Evolutionary conservation across 1,140 invertebrate genomes (phyloP).

Genomic region (roundworm (Caenorhabditis elegans)): DNA sequence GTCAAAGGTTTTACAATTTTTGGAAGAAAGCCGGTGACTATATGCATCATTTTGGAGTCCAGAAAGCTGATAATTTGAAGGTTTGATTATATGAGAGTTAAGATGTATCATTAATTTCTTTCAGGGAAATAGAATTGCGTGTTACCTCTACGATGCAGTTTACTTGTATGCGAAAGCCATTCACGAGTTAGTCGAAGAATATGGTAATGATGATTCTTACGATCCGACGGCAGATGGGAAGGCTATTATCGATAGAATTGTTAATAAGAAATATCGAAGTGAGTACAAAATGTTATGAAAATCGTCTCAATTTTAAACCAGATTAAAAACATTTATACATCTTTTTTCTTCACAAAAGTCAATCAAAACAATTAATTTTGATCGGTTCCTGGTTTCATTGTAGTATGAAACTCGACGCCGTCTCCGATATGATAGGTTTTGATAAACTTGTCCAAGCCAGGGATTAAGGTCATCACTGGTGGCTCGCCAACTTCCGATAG

Average conservation of each 20-base stretch:
- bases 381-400: background rate
- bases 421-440: background rate
- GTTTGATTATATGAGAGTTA: background rate
- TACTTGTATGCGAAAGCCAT: conserved; percentile 85
- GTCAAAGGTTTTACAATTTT: conserved; percentile 49
- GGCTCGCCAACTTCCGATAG: background rate
- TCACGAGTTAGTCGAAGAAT: conserved; percentile 74
- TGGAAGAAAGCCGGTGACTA: conserved; percentile 58
- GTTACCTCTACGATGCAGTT: conserved; percentile 92
- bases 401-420: background rate
- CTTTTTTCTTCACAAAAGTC: no score
- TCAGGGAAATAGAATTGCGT: conserved; percentile 85
- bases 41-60: conserved; percentile 56
- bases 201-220: conserved; percentile 65
- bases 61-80: conserved; percentile 38
- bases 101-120: conserved; percentile 42
- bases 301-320: no score
- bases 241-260: conserved; percentile 74
- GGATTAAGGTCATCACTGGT: background rate
- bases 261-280: conserved; percentile 74
- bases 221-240: conserved; percentile 74
- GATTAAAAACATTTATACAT: no score
- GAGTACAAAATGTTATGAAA: conserved; percentile 68
- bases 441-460: background rate
- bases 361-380: conserved; percentile 59